A percentile compares a stretch with the other conserved stretches of the same genome.
phyloP scores from a whole-genome alignment of 2,888 invertebrate species.

The Drosophila meridionalis region DNA sequence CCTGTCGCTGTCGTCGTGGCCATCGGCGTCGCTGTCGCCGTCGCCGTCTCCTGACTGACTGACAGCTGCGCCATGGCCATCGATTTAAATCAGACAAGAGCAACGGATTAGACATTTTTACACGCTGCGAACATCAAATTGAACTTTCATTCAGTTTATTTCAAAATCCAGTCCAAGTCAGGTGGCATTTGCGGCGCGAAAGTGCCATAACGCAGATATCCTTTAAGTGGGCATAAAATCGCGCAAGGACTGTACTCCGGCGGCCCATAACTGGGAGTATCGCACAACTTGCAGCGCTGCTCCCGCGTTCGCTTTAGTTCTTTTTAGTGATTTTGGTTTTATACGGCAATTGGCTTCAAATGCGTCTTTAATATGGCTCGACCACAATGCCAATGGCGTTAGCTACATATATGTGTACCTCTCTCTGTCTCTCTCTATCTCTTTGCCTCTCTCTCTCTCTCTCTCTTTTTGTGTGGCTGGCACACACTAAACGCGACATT shows the following conservation, averaged over 20 bases:
- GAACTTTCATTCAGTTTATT: conserved; percentile 1
- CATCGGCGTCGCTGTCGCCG: not conserved
- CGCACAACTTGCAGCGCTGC: conserved; percentile 14
- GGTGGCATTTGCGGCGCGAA: conserved; percentile 6
- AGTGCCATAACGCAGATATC: not conserved
- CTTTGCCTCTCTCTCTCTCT: not conserved
- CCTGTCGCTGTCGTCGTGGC: not conserved
- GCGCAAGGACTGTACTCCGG: not conserved
- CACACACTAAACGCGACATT: conserved; percentile 33
- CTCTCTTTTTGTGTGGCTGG: not conserved
- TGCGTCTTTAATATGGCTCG: conserved; percentile 43
- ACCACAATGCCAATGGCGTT: conserved; percentile 6
- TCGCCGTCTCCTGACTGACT: not conserved
- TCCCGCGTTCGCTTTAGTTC: conserved; percentile 18
- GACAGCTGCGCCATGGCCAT: conserved; percentile 1
- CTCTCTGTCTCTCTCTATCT: no score
- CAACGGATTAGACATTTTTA: conserved; percentile 10
- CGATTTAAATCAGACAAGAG: conserved; percentile 10
- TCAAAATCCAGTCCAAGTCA: conserved; percentile 3
- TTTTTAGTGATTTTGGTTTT: conserved; percentile 50
- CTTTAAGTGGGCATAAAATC: conserved; percentile 1
- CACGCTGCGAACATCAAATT: conserved; percentile 9
- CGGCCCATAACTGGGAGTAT: not conserved
- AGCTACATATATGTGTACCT: not conserved
- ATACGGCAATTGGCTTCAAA: conserved; percentile 55